Percentiles rank a stretch among this genome's conserved stretches.
Conservation (phyloP, 1,140 invertebrate species). For the Eulimnadia texana region DNA sequence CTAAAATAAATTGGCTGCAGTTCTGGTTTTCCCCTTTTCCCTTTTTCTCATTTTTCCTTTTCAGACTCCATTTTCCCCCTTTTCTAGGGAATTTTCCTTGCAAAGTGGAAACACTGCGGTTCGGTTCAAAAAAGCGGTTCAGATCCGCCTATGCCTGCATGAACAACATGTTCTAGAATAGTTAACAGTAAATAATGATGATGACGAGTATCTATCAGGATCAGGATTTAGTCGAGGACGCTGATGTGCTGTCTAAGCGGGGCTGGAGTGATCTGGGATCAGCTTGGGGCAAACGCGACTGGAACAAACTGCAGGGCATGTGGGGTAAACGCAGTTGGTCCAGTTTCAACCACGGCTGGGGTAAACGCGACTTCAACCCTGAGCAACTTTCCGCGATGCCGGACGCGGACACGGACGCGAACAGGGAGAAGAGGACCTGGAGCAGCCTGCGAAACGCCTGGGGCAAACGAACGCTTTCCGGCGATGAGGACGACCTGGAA, state of each 20-base stretch:
- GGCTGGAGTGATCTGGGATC: conserved; percentile 22
- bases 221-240: not conserved
- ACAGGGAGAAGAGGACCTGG: conserved; percentile 23
- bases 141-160: no score
- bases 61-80: no score
- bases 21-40: no score
- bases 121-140: no score
- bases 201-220: no score
- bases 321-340: conserved; percentile 29
- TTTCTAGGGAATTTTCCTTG: no score
- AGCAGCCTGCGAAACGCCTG: conserved; percentile 20
- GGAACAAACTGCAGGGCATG: conserved; percentile 19
- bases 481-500: conserved; percentile 14
- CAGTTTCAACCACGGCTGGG: not conserved
- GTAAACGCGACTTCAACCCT: not conserved
- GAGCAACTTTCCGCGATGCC: not conserved
- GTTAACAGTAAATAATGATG: no score
- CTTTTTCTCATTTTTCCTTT: no score
- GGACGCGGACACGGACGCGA: not conserved
- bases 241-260: conserved; percentile 19
- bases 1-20: no score
- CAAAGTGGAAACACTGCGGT: no score
- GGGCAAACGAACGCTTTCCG: conserved; percentile 18
- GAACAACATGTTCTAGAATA: no score
- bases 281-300: conserved; percentile 22